Percentiles rank a stretch among this genome's conserved stretches.
phyloP scores from a whole-genome alignment of 2,113 vertebrate genomes.

The Pollimyrus isidori region DNA sequence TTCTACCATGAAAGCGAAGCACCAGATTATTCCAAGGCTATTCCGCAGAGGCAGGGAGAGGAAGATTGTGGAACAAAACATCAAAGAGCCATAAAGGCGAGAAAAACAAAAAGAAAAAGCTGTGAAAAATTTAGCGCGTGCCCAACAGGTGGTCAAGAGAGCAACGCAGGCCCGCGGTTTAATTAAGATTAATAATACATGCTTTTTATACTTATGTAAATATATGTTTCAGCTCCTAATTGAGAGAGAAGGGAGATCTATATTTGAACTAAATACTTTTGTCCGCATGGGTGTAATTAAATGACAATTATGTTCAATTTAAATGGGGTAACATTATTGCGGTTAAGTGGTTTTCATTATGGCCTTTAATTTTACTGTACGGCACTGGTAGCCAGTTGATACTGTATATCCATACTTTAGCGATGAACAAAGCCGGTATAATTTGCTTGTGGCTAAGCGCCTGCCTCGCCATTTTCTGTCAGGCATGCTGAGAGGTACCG shows the following conservation, averaged over 20 bases:
- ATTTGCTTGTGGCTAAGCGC: not conserved
- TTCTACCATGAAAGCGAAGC: constrained; percentile 81
- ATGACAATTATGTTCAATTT: constrained; percentile 30
- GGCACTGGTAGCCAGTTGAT: not conserved
- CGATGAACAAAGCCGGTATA: not conserved
- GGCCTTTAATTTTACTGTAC: constrained; percentile 8
- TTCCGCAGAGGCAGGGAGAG: constrained; percentile 67
- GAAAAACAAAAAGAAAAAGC: constrained; percentile 61
- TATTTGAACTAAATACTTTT: constrained; percentile 28
- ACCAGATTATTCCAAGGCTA: constrained; percentile 73
- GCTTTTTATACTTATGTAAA: constrained; percentile 67
- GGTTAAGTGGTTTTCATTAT: constrained; percentile 20
- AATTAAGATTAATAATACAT: constrained; percentile 66
- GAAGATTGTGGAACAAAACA: constrained; percentile 80
- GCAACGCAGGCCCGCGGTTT: constrained; percentile 58
- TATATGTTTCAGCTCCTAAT: constrained; percentile 56
- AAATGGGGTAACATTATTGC: constrained; percentile 24
- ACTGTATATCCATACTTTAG: not conserved
- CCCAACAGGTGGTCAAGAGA: constrained; percentile 81
- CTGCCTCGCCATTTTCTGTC: not conserved
- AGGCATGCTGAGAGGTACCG: not conserved
- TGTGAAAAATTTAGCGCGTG: constrained; percentile 76
- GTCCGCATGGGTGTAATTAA: constrained; percentile 30
- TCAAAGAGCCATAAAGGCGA: constrained; percentile 65
- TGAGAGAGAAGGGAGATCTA: constrained; percentile 42